Evolutionary conservation across 2,797 vertebrate species (phyloP).

Genomic region (Crenichthys baileyi): DNA sequence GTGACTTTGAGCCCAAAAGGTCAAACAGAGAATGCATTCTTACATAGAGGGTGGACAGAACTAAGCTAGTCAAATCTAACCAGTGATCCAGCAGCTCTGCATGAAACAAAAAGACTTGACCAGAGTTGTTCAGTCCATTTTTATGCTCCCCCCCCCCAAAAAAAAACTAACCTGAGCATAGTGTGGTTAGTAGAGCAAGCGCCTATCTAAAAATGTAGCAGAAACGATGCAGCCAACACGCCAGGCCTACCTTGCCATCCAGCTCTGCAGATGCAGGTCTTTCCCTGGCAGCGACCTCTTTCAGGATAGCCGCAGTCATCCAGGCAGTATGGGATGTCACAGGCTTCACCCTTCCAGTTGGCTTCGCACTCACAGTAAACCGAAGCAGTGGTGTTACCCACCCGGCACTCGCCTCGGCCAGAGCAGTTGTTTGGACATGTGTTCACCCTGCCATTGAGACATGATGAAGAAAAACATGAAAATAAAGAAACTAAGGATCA

Average conservation of each 20-base stretch:
- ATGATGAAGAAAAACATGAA: background rate
- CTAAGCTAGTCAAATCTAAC: background rate
- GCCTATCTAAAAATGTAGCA: constrained; percentile 6
- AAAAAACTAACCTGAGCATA: background rate
- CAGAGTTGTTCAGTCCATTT: background rate
- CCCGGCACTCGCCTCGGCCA: constrained; percentile 85
- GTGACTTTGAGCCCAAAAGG: background rate
- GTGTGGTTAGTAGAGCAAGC: background rate
- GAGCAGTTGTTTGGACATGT: constrained; percentile 96
- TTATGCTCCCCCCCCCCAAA: too few species aligned
- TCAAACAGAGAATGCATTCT: background rate
- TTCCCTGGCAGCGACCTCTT: constrained; percentile 81
- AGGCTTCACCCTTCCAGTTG: constrained; percentile 92
- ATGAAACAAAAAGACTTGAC: background rate
- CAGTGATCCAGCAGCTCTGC: background rate
- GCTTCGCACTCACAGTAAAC: constrained; percentile 86
- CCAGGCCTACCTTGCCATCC: constrained; percentile 90
- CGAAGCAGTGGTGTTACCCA: constrained; percentile 66
- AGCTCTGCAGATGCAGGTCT: constrained; percentile 82
- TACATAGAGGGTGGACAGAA: background rate
- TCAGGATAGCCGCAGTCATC: constrained; percentile 84
- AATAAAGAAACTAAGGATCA: constrained; percentile 1
- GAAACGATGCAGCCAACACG: background rate
- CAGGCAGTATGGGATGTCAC: constrained; percentile 89
- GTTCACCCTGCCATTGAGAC: constrained; percentile 81